Evolutionary conservation across 2,797 vertebrate species (phyloP).

Genomic region (Orestias chungarensis): DNA sequence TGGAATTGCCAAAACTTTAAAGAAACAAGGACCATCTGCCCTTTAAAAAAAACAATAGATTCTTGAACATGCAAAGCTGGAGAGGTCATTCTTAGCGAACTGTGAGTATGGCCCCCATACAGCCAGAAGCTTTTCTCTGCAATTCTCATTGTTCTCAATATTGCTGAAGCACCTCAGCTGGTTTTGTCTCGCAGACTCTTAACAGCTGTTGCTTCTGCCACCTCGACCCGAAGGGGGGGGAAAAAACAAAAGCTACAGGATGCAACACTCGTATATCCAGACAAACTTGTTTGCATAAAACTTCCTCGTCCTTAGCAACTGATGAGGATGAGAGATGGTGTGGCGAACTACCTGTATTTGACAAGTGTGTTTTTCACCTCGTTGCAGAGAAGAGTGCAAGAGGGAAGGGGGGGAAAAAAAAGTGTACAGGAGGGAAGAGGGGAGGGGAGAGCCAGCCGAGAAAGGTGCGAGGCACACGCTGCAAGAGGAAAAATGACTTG

Average conservation of each 20-base stretch:
- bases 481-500: conserved; percentile 28
- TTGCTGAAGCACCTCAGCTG: conserved; percentile 25
- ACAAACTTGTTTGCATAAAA: conserved; percentile 54
- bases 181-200: conserved; percentile 40
- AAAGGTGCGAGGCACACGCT: conserved; percentile 54
- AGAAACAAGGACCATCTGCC: conserved; percentile 3
- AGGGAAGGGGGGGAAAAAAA: no score
- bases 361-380: conserved; percentile 78
- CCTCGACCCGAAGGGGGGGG: conserved; percentile 11
- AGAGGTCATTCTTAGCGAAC: background rate
- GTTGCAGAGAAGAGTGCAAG: conserved; percentile 67
- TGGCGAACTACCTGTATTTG: conserved; percentile 74
- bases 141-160: conserved; percentile 35
- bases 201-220: conserved; percentile 60
- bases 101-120: conserved; percentile 14
- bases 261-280: conserved; percentile 5
- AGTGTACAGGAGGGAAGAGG: conserved; percentile 54
- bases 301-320: conserved; percentile 67
- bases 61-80: conserved; percentile 3
- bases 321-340: conserved; percentile 66
- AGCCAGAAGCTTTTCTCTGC: conserved; percentile 34
- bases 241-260: conserved; percentile 11
- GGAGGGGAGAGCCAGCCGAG: conserved; percentile 51
- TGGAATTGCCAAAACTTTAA: conserved; percentile 53
- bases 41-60: conserved; percentile 6